phyloP scores from a whole-genome alignment of 1,140 invertebrate genomes.

The Telenomus remus region DNA sequence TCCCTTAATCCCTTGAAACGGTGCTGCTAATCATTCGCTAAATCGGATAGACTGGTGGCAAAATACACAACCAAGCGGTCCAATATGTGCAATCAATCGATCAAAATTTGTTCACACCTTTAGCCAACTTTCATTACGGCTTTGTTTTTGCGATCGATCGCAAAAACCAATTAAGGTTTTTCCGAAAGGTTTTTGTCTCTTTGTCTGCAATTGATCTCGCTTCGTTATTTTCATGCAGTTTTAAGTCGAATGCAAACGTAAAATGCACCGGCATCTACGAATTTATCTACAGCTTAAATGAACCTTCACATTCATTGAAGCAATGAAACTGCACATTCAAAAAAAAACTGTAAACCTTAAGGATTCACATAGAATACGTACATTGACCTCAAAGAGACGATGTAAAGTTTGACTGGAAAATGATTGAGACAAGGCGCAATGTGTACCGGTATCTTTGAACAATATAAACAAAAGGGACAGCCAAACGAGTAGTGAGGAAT shows the following conservation, averaged over 20 bases:
- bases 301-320: too few species aligned
- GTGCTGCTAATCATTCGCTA: slow-evolving; percentile 41
- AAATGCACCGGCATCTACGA: slow-evolving; percentile 36
- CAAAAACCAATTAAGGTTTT: slow-evolving; percentile 57
- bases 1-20: background rate
- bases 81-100: slow-evolving; percentile 56
- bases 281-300: slow-evolving; percentile 16
- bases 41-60: slow-evolving; percentile 50
- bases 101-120: slow-evolving; percentile 54
- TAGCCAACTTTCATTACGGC: slow-evolving; percentile 53
- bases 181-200: slow-evolving; percentile 56
- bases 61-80: slow-evolving; percentile 36
- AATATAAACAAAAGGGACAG: too few species aligned
- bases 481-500: too few species aligned
- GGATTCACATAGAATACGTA: too few species aligned
- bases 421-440: too few species aligned
- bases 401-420: too few species aligned
- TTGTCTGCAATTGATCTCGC: slow-evolving; percentile 48
- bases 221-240: slow-evolving; percentile 49
- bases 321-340: too few species aligned
- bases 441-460: too few species aligned
- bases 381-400: too few species aligned
- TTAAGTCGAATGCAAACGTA: slow-evolving; percentile 33
- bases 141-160: slow-evolving; percentile 56
- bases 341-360: too few species aligned